Percentiles rank a stretch among this genome's conserved stretches.
These are phyloP conservation scores for Ceraclea dissimilis DNA, from an alignment of 2,888 invertebrate species.

Conservation along the genomic window DNA sequence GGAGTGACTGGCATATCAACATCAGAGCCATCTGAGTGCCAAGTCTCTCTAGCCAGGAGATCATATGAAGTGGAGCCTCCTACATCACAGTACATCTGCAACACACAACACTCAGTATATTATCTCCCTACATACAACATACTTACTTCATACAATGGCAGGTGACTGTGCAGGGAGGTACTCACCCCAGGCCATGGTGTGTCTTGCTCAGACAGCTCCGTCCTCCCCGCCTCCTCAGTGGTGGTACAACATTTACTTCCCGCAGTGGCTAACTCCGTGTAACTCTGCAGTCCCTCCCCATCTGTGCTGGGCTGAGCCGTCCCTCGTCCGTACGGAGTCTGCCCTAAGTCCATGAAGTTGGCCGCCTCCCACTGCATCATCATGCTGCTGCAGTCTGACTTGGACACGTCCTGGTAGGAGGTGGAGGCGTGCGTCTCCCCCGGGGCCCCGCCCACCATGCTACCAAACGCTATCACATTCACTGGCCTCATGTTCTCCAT, in stretches of 20 bases:
- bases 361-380: constrained; percentile 43
- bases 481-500: constrained; percentile 40
- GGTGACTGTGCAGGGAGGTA: background rate
- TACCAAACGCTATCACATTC: constrained; percentile 40
- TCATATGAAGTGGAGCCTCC: constrained; percentile 53
- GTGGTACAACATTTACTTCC: background rate
- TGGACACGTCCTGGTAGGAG: background rate
- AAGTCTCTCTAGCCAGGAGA: constrained; percentile 59
- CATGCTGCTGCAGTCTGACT: constrained; percentile 28
- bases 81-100: constrained; percentile 52
- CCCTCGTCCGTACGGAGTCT: background rate
- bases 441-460: constrained; percentile 29
- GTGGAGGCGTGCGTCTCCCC: background rate
- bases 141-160: background rate
- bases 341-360: constrained; percentile 37
- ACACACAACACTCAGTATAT: constrained; percentile 9
- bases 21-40: constrained; percentile 64
- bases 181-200: constrained; percentile 68
- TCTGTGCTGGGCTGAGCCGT: background rate
- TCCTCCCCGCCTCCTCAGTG: constrained; percentile 61
- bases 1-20: constrained; percentile 38
- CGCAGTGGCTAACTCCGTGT: background rate
- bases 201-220: constrained; percentile 80
- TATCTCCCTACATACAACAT: background rate
- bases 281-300: background rate